Base-by-base conservation (phyloP, 2,888 invertebrate genomes). In the Orthosia gothica region DNA sequence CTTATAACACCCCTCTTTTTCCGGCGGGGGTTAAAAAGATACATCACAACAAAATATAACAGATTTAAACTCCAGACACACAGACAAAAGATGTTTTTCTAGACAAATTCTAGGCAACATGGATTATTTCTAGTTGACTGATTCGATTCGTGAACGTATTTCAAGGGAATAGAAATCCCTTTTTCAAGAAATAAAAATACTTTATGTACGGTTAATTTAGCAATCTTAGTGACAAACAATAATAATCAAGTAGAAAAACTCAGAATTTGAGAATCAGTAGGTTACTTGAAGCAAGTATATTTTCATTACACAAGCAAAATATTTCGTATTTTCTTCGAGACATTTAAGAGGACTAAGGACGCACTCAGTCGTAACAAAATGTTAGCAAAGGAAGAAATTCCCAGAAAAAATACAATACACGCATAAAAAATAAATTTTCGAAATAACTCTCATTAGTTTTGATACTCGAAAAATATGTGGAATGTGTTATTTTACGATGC, bases 381-480 rank as follows among this genome's bases (percentile, higher is more conserved):
- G 65, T 87, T 79, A 70, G 63, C 65, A 58, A 77, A 75, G 73
- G 63, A 65, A 32, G 65, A 76, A 68, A 68, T 70, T 54, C 49
- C 20, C 40, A 52, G 67, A 77, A 82, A 80, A 74, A 70, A 70
- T 67, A 81, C 76, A 76, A 62, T 67, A 62, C 50, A 62, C 58
- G 63, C 75, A 62, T 69, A 20, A 73, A 70, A 82, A 79, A 84
- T 74, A 71, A 67, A 49, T 65, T 68, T 71, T 49, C 26, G 52
- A 72, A 80, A 83, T 72, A 80, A 65, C 68, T 57, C 78, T 85
- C 76, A 87, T 87, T 85, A 85, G 80, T 74, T 75, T 32, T 76
- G 65, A 76, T 76, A 77, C 66, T 74, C 50, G 67, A 82, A 71
- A 71, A 75, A 75, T 76, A 71, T 76, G 64, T 78, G 70, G 59